phyloP scores from a whole-genome alignment of 2,888 invertebrate species.

The Gastracanthus pulcherrimus region DNA sequence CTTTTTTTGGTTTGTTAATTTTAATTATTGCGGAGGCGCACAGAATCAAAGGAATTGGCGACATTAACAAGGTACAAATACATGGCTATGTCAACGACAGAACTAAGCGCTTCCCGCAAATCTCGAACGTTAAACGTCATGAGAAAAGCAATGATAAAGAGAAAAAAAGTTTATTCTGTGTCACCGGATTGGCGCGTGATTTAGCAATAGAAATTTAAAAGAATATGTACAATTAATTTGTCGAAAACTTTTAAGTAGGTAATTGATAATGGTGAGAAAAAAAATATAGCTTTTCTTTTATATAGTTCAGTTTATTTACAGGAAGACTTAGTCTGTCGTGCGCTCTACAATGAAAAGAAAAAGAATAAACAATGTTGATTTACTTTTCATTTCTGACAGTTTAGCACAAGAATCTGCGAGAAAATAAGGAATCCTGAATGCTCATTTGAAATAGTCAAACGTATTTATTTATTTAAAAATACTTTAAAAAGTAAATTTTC shows the following conservation, averaged over 20 bases:
- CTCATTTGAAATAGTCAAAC: constrained; percentile 46
- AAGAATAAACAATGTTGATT: constrained; percentile 52
- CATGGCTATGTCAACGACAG: constrained; percentile 52
- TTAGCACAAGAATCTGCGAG: constrained; percentile 53
- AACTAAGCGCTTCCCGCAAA: constrained; percentile 55
- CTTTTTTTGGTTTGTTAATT: constrained; percentile 49
- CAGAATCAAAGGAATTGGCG: constrained; percentile 48
- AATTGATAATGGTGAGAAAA: constrained; percentile 46
- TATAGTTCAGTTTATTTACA: constrained; percentile 59
- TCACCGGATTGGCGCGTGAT: background rate
- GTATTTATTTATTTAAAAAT: constrained; percentile 22
- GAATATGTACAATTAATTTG: background rate
- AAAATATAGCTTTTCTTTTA: constrained; percentile 44
- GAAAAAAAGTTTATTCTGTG: background rate
- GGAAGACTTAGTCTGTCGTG: constrained; percentile 60
- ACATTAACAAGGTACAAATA: constrained; percentile 55
- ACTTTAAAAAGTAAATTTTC: constrained; percentile 5
- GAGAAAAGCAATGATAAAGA: background rate
- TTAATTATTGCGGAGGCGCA: constrained; percentile 52
- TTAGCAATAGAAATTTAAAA: too few relatives aligned
- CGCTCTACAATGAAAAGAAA: constrained; percentile 59
- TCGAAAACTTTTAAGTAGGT: background rate
- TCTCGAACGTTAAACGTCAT: background rate
- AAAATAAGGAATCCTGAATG: constrained; percentile 46
- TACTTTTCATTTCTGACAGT: constrained; percentile 53